Conservation (phyloP, 2,888 invertebrate genomes). For the Oligia strigilis region DNA sequence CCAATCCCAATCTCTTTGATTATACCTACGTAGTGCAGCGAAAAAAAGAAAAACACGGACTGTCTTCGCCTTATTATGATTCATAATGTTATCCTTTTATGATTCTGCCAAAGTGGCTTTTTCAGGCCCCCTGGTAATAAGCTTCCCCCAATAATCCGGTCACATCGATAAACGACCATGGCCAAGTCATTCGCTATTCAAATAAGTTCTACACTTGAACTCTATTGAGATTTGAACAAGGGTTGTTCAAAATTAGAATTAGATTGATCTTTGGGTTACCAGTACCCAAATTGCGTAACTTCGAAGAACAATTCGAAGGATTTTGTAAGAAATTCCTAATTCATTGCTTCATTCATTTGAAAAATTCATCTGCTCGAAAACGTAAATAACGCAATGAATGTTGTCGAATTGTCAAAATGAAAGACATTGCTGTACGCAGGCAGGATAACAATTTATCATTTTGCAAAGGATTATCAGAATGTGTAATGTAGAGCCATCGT, state of each 20-base stretch:
- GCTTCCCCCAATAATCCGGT: not conserved
- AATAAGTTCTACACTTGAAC: not conserved
- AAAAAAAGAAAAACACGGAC: too few relatives aligned
- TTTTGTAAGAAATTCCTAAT: not conserved
- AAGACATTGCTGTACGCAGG: not conserved
- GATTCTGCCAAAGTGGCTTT: too few relatives aligned
- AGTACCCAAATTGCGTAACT: too few relatives aligned
- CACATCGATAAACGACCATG: not conserved
- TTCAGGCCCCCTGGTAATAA: not conserved
- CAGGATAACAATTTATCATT: not conserved
- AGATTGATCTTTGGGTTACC: not conserved
- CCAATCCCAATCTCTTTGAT: too few relatives aligned
- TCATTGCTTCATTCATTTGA: not conserved
- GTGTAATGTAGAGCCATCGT: not conserved
- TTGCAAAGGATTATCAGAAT: slow-evolving; percentile 8
- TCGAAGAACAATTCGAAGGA: not conserved
- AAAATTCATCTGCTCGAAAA: not conserved
- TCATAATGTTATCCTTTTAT: too few relatives aligned
- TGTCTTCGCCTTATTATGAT: too few relatives aligned
- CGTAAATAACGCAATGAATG: not conserved
- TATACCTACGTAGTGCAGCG: too few relatives aligned
- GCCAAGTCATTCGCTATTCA: not conserved
- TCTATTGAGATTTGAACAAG: not conserved
- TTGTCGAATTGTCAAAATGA: not conserved
- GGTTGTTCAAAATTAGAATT: not conserved